These are phyloP conservation scores for Falco cherrug DNA, from an alignment of 2,797 vertebrate species.

Conservation along the genomic window DNA sequence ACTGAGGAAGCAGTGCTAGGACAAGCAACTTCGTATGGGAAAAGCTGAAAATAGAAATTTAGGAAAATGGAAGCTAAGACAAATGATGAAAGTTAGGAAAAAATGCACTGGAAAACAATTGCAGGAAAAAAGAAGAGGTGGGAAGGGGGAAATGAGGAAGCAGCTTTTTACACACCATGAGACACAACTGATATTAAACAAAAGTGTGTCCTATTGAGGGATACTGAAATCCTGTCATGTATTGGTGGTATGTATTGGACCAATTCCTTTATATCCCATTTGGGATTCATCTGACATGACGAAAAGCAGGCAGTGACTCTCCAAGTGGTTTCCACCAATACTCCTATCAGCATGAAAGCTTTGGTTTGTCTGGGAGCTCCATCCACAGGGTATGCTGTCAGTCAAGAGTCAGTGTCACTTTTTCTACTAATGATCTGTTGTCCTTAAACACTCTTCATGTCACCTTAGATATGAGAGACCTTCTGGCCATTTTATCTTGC, in stretches of 20 bases:
- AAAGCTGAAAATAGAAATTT: background rate
- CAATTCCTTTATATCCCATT: background rate
- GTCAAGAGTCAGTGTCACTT: background rate
- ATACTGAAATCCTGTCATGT: background rate
- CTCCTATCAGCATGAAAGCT: rapidly evolving
- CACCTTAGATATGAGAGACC: background rate
- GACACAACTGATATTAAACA: background rate
- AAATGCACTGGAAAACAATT: background rate
- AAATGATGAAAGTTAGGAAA: background rate
- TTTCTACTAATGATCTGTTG: background rate
- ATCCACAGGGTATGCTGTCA: rapidly evolving
- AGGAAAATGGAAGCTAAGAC: background rate
- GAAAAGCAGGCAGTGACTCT: background rate
- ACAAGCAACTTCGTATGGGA: background rate
- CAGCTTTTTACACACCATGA: background rate
- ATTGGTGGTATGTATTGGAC: background rate
- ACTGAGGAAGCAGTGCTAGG: background rate
- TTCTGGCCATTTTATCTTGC: background rate
- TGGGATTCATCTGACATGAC: background rate
- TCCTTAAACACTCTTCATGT: background rate
- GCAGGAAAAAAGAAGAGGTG: background rate
- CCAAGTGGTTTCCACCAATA: background rate
- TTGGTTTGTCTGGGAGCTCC: background rate
- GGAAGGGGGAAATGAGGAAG: background rate
- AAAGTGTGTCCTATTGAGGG: background rate